These are phyloP conservation scores for Agriopis aurantiaria DNA, from an alignment of 2,888 invertebrate genomes.

Conservation along the genomic window DNA sequence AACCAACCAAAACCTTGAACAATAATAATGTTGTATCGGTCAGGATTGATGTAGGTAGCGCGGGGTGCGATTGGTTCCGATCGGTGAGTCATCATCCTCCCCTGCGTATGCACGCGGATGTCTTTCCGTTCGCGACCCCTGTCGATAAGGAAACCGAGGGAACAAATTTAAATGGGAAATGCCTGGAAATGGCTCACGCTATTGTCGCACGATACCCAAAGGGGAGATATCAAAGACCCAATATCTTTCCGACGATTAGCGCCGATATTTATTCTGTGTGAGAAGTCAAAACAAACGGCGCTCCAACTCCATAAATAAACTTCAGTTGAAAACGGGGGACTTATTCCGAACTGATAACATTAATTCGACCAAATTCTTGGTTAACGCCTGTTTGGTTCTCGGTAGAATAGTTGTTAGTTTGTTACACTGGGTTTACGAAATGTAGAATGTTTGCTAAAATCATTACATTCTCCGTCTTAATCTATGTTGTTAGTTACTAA, in stretches of 20 bases:
- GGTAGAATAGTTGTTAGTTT: constrained; percentile 31
- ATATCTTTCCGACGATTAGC: constrained; percentile 75
- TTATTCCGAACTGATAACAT: constrained; percentile 44
- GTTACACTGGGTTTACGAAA: constrained; percentile 13
- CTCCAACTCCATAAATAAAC: constrained; percentile 50
- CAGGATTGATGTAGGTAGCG: background rate
- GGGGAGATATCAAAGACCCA: constrained; percentile 75
- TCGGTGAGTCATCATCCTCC: constrained; percentile 59
- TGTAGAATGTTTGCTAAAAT: constrained; percentile 23
- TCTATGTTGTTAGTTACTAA: background rate
- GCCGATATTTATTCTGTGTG: constrained; percentile 77
- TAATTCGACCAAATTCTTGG: constrained; percentile 38
- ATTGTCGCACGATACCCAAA: constrained; percentile 75
- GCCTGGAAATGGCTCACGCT: constrained; percentile 82
- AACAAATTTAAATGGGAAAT: constrained; percentile 82
- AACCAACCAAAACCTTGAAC: background rate
- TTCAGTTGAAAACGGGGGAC: constrained; percentile 45
- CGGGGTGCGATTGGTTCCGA: constrained; percentile 38
- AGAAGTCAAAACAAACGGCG: constrained; percentile 72
- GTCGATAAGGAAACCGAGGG: constrained; percentile 77
- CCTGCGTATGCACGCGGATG: constrained; percentile 55
- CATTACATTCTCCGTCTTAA: constrained; percentile 18
- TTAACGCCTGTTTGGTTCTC: constrained; percentile 31
- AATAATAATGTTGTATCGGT: constrained; percentile 14
- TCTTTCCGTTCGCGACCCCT: constrained; percentile 56